Evolutionary conservation across 2,888 invertebrate species (phyloP).

Genomic region (Cryptophagus acutangulus): DNA sequence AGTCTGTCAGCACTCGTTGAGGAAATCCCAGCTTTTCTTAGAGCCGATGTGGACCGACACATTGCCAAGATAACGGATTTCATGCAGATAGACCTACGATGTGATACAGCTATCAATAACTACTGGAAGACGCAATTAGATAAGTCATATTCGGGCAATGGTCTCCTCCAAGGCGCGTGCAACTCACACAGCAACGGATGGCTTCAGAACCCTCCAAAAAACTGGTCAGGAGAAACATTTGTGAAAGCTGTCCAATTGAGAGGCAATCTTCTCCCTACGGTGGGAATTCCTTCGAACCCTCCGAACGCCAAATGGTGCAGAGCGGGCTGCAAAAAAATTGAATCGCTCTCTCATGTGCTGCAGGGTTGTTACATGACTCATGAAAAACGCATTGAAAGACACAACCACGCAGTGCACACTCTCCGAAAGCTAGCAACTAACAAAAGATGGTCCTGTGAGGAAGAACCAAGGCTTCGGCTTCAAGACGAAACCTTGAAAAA

Average conservation of each 20-base stretch:
- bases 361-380: constrained; percentile 27
- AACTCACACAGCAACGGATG: constrained; percentile 14
- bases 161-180: not conserved
- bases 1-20: not conserved
- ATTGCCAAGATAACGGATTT: no score
- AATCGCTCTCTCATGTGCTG: constrained; percentile 25
- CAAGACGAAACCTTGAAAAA: constrained; percentile 14
- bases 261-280: constrained; percentile 30
- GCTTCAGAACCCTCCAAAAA: constrained; percentile 23
- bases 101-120: no score
- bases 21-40: not conserved
- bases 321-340: constrained; percentile 22
- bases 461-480: constrained; percentile 24
- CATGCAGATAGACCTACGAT: no score
- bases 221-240: constrained; percentile 29
- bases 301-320: constrained; percentile 22
- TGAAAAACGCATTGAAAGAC: constrained; percentile 18
- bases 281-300: constrained; percentile 33
- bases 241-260: constrained; percentile 30
- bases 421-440: constrained; percentile 15
- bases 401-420: constrained; percentile 15
- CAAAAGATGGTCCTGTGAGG: constrained; percentile 20
- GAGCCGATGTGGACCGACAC: no score
- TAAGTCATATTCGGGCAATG: no score
- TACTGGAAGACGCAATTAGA: no score